Base-by-base conservation (phyloP, 2,888 invertebrate genomes). In the Trimorus sp. region DNA sequence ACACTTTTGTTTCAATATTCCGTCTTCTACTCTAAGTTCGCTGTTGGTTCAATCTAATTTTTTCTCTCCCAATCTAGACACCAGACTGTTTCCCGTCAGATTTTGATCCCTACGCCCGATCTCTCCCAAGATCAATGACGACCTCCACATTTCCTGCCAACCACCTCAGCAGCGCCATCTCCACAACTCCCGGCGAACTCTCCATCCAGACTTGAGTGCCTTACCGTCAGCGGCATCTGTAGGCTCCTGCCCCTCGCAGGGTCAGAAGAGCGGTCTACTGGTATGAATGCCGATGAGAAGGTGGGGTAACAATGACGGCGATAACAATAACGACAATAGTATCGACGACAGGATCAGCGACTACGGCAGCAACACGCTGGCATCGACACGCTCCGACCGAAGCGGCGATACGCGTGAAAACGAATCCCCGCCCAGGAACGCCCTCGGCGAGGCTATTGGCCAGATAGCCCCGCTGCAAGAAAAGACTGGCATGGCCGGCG, bases 361-460 rank as follows among this genome's bases (percentile, higher is more conserved):
- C 53, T 75, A 70, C 38, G 74, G 70, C 26, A 48, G 63, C 75
- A 77, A 40, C 40, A 54, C 70, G 38, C 26, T 62, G 70, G 58
- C 60, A 75, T 79, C 68, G 79, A 63, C 59, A 48, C 78, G 78
- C 51, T 70, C 54, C 48, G 16, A 8, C 16, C 65, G 62, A 54
- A 62, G 77, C 59, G 62, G 73, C 59, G 69, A 80, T 84, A 81
- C 75, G 86, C 86, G 85, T 86, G 80, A 83, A 86, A 87, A 69
- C 53, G 53, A 79, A 89, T 88, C 86, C 83, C 89, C 90, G 90
- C 90, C 90, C 87, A 87, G 90, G 74, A 90, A 90, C 91, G 91
- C 91, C 91, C 90, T 88, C 89, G 88, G 87, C 86, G 84, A 84
- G 86, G 89, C 91, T 91, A 91, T 91, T 91, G 91, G 91, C 91